Base-by-base conservation (phyloP, 2,113 vertebrate genomes). In the Numida meleagris region DNA sequence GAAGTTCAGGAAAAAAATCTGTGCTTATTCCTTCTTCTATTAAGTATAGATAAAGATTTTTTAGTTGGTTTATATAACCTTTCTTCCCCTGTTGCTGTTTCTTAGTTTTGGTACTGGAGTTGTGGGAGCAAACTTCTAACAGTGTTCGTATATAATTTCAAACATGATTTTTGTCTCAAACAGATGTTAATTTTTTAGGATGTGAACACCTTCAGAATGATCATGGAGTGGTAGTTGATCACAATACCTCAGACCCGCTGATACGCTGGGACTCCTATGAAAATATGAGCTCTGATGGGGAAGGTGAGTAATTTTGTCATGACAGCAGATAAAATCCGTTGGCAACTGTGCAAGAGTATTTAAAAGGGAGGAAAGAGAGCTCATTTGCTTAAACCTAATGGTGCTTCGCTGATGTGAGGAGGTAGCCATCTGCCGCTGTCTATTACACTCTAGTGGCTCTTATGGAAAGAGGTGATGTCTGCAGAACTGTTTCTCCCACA, bases 261-360 rank as follows among this genome's bases (percentile, higher is more conserved):
- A 98, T 98, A 88, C 98, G 98, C 91, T 99, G 99, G 99, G 98
- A 99, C 97, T 99, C 99, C 1, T 99, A 99, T 40, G 98, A 99
- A 97, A 99, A 99, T 94, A 95, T 99, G 78, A 94, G 95, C 74
- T 97, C 97, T 21, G 98, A 98, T 14, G 98, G 98, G 7, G 99
- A 99, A 98, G 98, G 99, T 99, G 97, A 58, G 95, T 96, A 38
- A n/a, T 73, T 66, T 1, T 10, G 11, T 86, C 13, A 7, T 58
- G 42, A 74, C 45, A 50, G 7, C 34, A 57, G 51, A 14, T 40
- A 33, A 68, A 77, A 90, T 51, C 12, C 13, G 72, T 73, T 70
- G 6, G 7, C 48, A 86, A 3, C 57, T 53, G 12, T 65, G 58
- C 11, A 20, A 36, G 38, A 55, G 17, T 29, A 1, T 68, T 58